These are phyloP conservation scores for Pomatostomus ruficeps DNA, from an alignment of 2,113 vertebrate genomes.

Conservation along the genomic window DNA sequence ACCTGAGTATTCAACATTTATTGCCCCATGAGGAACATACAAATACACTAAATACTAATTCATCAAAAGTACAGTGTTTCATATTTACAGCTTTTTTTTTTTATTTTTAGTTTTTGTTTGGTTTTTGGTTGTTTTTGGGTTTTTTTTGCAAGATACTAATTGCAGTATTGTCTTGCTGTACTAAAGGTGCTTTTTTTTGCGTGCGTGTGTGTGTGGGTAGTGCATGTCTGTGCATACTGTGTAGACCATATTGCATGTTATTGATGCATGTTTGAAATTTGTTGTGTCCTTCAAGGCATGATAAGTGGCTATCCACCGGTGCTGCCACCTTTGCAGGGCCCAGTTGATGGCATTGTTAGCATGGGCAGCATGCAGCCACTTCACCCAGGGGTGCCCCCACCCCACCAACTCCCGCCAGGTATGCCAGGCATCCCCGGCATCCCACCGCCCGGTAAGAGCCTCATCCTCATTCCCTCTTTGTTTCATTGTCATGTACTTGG, in stretches of 20 bases:
- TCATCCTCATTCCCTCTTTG: constrained; percentile 79
- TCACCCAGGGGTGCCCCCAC: constrained; percentile 87
- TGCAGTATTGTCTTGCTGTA: constrained; percentile 67
- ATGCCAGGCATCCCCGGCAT: constrained; percentile 87
- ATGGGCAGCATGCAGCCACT: constrained; percentile 91
- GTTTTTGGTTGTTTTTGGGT: neutral
- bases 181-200: constrained; percentile 65
- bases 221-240: constrained; percentile 84
- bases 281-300: constrained; percentile 92
- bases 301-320: constrained; percentile 88
- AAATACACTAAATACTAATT: constrained; percentile 73
- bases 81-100: constrained; percentile 57
- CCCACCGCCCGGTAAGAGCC: constrained; percentile 88
- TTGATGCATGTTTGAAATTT: constrained; percentile 89
- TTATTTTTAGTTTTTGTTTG: constrained; percentile 42
- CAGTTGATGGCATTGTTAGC: constrained; percentile 92
- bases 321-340: constrained; percentile 86
- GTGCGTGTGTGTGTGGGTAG: constrained; percentile 65
- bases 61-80: constrained; percentile 50
- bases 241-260: constrained; percentile 90
- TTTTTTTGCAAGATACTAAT: constrained; percentile 78
- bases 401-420: constrained; percentile 86
- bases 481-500: constrained; percentile 76
- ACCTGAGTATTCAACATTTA: constrained; percentile 37
- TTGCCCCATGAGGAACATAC: constrained; percentile 32